A percentile compares a stretch with the other conserved stretches of the same genome.
Evolutionary conservation across 2,797 vertebrate genomes (phyloP).

Genomic region (Phyllotis vaccarum): DNA sequence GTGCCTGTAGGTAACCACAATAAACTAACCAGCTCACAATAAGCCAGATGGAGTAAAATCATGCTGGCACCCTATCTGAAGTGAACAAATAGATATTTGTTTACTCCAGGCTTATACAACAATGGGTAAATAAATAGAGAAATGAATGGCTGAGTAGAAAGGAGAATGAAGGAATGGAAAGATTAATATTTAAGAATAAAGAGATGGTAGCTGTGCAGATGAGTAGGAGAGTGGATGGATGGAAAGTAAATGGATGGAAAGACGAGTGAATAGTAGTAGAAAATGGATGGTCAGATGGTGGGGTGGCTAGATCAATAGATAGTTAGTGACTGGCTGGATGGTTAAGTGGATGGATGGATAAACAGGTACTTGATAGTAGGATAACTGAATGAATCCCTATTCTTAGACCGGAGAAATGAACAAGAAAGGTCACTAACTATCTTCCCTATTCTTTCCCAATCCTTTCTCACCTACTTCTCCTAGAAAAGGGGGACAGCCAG

Average conservation of each 20-base stretch:
- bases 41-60: background rate
- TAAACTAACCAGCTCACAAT: background rate
- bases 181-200: background rate
- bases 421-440: slow-evolving; percentile 48
- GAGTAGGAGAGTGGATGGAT: background rate
- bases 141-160: background rate
- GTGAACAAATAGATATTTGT: background rate
- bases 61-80: background rate
- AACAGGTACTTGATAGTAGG: background rate
- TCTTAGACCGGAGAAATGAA: slow-evolving; percentile 49
- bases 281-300: background rate
- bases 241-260: background rate
- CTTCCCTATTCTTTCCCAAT: background rate
- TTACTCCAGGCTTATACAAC: background rate
- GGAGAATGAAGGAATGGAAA: background rate
- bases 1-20: background rate
- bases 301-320: background rate
- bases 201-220: background rate
- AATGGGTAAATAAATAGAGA: background rate
- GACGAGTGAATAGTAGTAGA: background rate
- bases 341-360: background rate
- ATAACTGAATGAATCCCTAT: slow-evolving; percentile 11
- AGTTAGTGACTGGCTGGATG: background rate
- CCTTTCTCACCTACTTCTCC: too few species aligned
- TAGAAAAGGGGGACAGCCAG: background rate